phyloP scores from a whole-genome alignment of 2,888 invertebrate genomes.

The Pyrgus malvae region DNA sequence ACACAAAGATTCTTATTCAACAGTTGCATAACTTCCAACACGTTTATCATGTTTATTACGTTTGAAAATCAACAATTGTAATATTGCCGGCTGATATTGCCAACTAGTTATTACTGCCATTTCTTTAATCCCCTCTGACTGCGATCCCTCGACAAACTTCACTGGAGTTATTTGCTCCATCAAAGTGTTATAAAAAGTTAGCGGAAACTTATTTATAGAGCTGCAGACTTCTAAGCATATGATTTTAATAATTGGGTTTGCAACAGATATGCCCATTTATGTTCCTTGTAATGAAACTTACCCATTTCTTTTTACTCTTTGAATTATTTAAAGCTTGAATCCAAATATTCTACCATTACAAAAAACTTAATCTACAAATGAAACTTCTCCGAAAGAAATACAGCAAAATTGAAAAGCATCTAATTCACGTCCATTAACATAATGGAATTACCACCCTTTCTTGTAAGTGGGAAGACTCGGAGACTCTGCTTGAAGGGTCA shows the following conservation, averaged over 20 bases:
- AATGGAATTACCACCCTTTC: slow-evolving; percentile 24
- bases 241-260: too few species aligned
- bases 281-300: too few species aligned
- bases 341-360: neutral
- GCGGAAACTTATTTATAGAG: too few species aligned
- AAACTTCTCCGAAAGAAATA: slow-evolving; percentile 28
- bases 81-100: slow-evolving; percentile 26
- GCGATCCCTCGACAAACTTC: slow-evolving; percentile 48
- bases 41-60: too few species aligned
- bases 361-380: neutral
- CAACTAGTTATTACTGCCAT: slow-evolving; percentile 26
- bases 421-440: slow-evolving; percentile 24
- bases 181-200: too few species aligned
- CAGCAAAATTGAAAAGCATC: slow-evolving; percentile 35
- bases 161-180: slow-evolving; percentile 40
- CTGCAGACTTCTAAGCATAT: too few species aligned
- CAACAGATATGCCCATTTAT: too few species aligned
- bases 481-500: slow-evolving; percentile 27
- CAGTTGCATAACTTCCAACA: too few species aligned
- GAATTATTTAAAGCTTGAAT: too few species aligned
- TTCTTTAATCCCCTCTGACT: slow-evolving; percentile 40
- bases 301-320: too few species aligned
- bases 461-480: slow-evolving; percentile 22
- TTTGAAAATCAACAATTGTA: slow-evolving; percentile 1
- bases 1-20: too few species aligned